phyloP scores from a whole-genome alignment of 1,140 invertebrate genomes.

The Bombus soroeensis region DNA sequence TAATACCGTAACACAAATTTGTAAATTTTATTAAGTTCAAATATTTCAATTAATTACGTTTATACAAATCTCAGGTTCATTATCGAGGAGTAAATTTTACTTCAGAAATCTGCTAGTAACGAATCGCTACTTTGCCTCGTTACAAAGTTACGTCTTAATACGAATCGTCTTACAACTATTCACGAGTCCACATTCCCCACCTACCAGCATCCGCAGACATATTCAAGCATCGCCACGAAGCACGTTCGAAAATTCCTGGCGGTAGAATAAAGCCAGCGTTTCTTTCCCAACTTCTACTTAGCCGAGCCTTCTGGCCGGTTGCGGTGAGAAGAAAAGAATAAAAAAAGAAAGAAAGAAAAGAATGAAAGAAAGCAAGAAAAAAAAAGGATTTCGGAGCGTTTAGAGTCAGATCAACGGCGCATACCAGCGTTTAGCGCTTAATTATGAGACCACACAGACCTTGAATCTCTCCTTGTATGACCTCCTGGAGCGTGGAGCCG shows the following conservation, averaged over 20 bases:
- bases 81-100: too few species aligned
- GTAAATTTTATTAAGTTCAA: too few species aligned
- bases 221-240: neutral
- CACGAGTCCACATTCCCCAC: neutral
- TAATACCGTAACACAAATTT: neutral
- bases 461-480: constrained; percentile 48
- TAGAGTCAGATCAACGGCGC: constrained; percentile 14
- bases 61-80: too few species aligned
- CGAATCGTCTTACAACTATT: neutral
- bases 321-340: neutral
- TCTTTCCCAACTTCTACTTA: neutral
- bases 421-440: constrained; percentile 63
- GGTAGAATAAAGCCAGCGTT: neutral
- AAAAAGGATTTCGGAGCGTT: constrained; percentile 11
- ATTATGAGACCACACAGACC: constrained; percentile 58
- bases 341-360: neutral
- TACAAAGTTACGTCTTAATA: neutral
- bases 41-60: too few species aligned
- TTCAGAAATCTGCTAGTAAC: too few species aligned
- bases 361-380: neutral
- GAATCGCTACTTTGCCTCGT: neutral
- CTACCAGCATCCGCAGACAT: neutral
- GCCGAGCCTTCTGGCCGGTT: neutral
- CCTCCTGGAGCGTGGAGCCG: constrained; percentile 64
- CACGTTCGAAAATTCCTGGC: neutral